Evolutionary conservation across 2,797 vertebrate genomes (phyloP).

Genomic region (Acrocephalus scirpaceus): DNA sequence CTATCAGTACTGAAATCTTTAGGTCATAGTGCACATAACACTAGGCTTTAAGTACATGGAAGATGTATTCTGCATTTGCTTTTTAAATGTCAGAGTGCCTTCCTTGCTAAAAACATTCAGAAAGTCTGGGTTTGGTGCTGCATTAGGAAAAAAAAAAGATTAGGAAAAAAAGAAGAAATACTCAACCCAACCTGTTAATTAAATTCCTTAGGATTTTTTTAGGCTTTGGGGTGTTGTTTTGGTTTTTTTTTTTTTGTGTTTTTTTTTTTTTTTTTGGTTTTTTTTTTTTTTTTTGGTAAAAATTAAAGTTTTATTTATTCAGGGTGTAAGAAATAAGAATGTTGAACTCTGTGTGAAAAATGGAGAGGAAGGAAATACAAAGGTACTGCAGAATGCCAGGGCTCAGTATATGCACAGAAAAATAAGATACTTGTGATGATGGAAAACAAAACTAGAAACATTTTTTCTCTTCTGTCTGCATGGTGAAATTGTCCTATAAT

Average conservation of each 20-base stretch:
- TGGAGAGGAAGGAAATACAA: background rate
- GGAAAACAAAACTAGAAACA: background rate
- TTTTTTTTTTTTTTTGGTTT: too few species aligned
- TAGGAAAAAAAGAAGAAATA: background rate
- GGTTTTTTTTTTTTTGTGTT: too few species aligned
- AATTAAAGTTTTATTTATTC: background rate
- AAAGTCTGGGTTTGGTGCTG: background rate
- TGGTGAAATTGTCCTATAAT: background rate
- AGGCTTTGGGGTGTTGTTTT: too few species aligned
- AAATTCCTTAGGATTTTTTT: background rate
- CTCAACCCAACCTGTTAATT: background rate
- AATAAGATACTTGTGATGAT: background rate
- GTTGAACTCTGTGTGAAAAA: background rate
- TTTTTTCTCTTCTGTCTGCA: background rate
- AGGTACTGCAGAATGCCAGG: background rate
- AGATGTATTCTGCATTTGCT: background rate
- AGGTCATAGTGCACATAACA: background rate
- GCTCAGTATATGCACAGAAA: background rate
- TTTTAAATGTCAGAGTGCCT: slow-evolving; percentile 30
- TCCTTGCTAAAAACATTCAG: background rate
- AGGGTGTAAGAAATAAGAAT: background rate
- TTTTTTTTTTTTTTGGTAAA: background rate
- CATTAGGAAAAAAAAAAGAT: background rate
- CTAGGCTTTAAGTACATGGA: background rate
- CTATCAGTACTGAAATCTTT: background rate